Evolutionary conservation across 2,113 vertebrate species (phyloP).

Genomic region (Archilochus colubris): DNA sequence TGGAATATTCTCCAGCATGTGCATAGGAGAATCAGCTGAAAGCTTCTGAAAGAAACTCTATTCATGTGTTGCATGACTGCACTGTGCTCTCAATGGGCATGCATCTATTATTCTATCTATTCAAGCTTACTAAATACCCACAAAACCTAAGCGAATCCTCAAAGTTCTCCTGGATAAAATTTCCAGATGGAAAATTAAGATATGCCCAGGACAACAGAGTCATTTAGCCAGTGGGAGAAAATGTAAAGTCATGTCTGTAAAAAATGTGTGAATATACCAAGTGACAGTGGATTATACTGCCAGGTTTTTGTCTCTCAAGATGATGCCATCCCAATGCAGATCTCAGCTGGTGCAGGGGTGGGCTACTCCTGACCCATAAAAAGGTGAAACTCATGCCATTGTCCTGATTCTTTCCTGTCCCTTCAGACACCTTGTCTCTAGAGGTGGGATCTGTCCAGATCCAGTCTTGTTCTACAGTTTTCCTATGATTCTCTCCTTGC

Average conservation of each 20-base stretch:
- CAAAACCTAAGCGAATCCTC: not conserved
- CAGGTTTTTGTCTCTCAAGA: not conserved
- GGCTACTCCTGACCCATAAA: not conserved
- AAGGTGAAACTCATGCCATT: not conserved
- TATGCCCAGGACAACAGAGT: not conserved
- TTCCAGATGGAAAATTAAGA: not conserved
- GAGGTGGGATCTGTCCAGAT: not conserved
- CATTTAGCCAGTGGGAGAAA: not conserved
- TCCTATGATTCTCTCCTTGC: not conserved
- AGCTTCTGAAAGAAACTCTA: not conserved
- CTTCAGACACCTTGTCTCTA: not conserved
- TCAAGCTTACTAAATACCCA: not conserved
- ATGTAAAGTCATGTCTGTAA: not conserved
- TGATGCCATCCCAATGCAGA: not conserved
- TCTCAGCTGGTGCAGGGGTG: not conserved
- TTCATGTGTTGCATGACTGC: not conserved
- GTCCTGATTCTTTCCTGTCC: not conserved
- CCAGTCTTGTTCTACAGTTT: not conserved
- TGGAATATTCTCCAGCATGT: not conserved
- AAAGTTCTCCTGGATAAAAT: not conserved
- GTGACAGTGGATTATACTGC: not conserved
- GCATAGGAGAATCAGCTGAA: not conserved
- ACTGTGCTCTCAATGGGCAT: not conserved
- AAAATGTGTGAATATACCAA: not conserved
- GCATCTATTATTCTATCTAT: not conserved